phyloP scores from a whole-genome alignment of 2,797 vertebrate species.

The Scleropages formosus region DNA sequence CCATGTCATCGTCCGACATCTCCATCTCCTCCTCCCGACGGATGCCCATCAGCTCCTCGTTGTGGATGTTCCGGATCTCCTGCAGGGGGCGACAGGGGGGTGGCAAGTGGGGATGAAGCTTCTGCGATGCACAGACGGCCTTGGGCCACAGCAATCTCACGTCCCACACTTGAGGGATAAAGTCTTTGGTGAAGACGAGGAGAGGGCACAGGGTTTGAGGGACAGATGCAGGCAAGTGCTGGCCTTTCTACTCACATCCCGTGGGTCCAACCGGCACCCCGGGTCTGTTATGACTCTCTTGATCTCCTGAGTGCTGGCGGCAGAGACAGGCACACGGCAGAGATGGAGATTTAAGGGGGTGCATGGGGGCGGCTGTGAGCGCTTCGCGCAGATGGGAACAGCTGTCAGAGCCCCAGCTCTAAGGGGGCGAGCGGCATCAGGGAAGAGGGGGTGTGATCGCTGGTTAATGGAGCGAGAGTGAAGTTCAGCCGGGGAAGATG shows the following conservation, averaged over 20 bases:
- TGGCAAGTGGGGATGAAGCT: neutral
- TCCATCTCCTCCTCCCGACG: constrained; percentile 96
- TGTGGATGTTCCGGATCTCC: constrained; percentile 96
- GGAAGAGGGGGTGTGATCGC: constrained; percentile 11
- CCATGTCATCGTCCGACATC: constrained; percentile 96
- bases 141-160: neutral
- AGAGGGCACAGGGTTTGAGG: neutral
- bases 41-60: constrained; percentile 94
- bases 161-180: neutral
- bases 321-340: neutral
- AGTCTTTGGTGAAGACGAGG: neutral
- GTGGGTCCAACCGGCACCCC: neutral
- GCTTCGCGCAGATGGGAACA: constrained; percentile 8
- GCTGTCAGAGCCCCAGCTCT: neutral
- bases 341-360: neutral
- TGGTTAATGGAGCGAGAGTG: constrained; percentile 16
- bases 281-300: neutral
- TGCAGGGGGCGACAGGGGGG: constrained; percentile 53
- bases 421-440: neutral
- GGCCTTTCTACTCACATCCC: neutral
- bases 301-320: neutral
- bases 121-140: neutral
- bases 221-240: constrained; percentile 3
- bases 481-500: no score
- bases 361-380: neutral